phyloP scores from a whole-genome alignment of 1,140 invertebrate species.

The Gyrodactylus salaris region DNA sequence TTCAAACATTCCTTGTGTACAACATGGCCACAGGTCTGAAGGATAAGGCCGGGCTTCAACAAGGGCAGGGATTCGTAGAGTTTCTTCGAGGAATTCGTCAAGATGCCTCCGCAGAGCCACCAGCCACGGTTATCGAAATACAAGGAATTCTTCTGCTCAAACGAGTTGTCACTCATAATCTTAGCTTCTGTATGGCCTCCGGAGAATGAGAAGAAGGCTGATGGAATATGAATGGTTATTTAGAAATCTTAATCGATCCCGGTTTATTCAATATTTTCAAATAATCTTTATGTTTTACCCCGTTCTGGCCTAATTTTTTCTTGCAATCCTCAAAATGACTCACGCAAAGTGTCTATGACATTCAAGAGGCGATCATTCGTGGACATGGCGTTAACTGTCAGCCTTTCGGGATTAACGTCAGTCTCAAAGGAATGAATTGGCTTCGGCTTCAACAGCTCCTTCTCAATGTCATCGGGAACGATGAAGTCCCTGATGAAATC shows the following conservation, averaged over 20 bases:
- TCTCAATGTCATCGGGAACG: neutral
- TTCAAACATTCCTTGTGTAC: neutral
- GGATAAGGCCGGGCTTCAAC: neutral
- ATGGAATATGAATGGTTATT: too few relatives aligned
- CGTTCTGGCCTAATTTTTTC: too few relatives aligned
- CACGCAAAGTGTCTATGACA: too few relatives aligned
- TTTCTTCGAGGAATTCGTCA: neutral
- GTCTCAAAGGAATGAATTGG: neutral
- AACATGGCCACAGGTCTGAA: constrained; percentile 5
- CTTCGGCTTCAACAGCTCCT: neutral
- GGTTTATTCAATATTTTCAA: too few relatives aligned
- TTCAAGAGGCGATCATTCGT: too few relatives aligned
- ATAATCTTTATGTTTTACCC: too few relatives aligned
- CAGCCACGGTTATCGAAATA: neutral
- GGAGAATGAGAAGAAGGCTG: neutral
- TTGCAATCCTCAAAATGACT: too few relatives aligned
- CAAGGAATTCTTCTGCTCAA: neutral
- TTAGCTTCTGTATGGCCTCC: too few relatives aligned
- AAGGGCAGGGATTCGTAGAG: neutral
- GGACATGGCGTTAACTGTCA: too few relatives aligned
- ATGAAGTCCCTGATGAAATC: neutral
- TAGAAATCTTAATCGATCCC: too few relatives aligned
- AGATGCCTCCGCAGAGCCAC: neutral
- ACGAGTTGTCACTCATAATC: too few relatives aligned
- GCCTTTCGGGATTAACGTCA: too few relatives aligned